Conservation (phyloP, 2,797 vertebrate species). For the Coregonus ussuriensis region DNA sequence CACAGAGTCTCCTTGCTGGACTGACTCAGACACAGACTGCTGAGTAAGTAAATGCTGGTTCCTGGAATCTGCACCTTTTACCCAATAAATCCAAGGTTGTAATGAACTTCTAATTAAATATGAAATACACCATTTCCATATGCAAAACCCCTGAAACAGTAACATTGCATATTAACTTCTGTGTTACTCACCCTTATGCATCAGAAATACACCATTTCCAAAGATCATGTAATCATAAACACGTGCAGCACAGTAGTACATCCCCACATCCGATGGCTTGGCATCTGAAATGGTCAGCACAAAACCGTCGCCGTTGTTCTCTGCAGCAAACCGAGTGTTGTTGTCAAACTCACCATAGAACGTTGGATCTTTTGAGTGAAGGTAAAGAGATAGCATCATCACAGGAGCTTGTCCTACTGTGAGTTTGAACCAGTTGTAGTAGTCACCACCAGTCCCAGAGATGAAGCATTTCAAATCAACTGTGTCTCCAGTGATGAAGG, state of each 20-base stretch:
- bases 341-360: not conserved
- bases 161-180: too few relatives aligned
- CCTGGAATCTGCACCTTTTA: not conserved
- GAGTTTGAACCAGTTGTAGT: not conserved
- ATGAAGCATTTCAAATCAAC: not conserved
- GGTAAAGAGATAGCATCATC: not conserved
- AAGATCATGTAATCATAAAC: not conserved
- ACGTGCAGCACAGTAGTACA: slow-evolving; percentile 2
- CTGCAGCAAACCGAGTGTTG: not conserved
- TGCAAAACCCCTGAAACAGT: too few relatives aligned
- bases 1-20: too few relatives aligned
- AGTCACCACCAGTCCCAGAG: too few relatives aligned
- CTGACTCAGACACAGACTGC: too few relatives aligned
- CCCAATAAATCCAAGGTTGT: too few relatives aligned
- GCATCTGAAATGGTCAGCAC: not conserved
- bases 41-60: too few relatives aligned
- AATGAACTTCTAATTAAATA: too few relatives aligned
- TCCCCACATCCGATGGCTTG: not conserved
- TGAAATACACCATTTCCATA: too few relatives aligned
- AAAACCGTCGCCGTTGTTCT: not conserved
- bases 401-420: slow-evolving; percentile 6
- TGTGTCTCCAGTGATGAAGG: not conserved
- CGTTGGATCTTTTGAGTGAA: not conserved
- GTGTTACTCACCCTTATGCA: slow-evolving; percentile 2
- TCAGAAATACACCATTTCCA: slow-evolving; percentile 7